Conservation (phyloP, 1,140 invertebrate species). For the Tetragonula clypearis region DNA sequence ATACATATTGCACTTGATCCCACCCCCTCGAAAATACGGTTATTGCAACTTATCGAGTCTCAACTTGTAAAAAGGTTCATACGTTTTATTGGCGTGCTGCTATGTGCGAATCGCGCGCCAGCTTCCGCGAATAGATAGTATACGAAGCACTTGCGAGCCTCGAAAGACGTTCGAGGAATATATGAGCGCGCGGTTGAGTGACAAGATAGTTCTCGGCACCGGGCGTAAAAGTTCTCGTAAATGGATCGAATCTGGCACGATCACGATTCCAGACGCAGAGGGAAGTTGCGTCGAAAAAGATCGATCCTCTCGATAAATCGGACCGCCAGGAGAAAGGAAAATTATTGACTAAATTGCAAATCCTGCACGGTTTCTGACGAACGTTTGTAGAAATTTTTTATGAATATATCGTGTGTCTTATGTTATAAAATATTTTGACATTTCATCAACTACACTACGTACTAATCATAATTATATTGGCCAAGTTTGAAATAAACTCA, state of each 20-base stretch:
- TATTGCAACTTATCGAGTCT: conserved; percentile 20
- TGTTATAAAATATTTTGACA: no score
- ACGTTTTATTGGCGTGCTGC: conserved; percentile 27
- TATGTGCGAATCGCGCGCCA: neutral
- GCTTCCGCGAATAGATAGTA: conserved; percentile 19
- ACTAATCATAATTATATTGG: no score
- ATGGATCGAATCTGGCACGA: conserved; percentile 2
- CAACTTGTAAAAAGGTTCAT: neutral
- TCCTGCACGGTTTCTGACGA: no score
- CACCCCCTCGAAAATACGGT: neutral
- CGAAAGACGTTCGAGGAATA: conserved; percentile 41
- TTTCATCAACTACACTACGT: no score
- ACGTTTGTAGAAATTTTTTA: no score
- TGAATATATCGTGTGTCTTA: no score
- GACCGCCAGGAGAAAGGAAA: no score
- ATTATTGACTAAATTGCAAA: no score
- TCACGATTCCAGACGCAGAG: neutral
- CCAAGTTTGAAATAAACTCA: no score
- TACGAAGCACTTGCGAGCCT: conserved; percentile 1
- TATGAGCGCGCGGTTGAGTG: conserved; percentile 34
- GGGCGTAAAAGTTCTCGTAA: conserved; percentile 41
- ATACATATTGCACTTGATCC: no score
- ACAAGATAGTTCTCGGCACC: conserved; percentile 10
- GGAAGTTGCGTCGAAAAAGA: neutral
- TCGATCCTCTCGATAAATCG: neutral